Base-by-base conservation (phyloP, 2,888 invertebrate species). In the Tanytarsus gracilentus region DNA sequence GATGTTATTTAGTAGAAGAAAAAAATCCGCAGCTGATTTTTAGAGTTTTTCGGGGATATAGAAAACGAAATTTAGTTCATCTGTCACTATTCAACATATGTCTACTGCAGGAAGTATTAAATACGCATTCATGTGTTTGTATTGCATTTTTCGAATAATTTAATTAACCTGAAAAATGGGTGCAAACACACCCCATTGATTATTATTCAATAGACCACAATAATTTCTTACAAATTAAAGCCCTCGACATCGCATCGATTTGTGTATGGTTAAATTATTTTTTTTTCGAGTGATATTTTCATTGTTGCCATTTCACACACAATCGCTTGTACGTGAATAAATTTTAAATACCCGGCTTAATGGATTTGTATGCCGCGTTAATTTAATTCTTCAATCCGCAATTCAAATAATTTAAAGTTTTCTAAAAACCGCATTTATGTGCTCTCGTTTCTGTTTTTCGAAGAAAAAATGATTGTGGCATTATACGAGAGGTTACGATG, bases 1-100 rank as follows among this genome's bases (percentile, higher is more conserved):
- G 58, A 58, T 58, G 58, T 58, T 58, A 29, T 56, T n/a, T 39
- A 21, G 29, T 48, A 58, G 16, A 44, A n/a, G 21, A 49, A 49
- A 55, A 58, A 58, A 58, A 58, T 58, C 58, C 58, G 58, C 58
- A 58, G 58, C 58, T 58, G 58, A 58, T 58, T 58, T 55, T 55
- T 55, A 16, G 55, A 30, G 55, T 39, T 16, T 55, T 39, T 33
- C 40, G 9, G 16, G 26, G n/a, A n/a, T 49, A 6, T 14, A 21
- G 21, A 14, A 48, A 58, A 58, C 30, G 58, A 58, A n/a, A n/a
- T n/a, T n/a, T n/a, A n/a, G n/a, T 58, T 58, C 58, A 58, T 44
- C 27, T 58, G 58, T 58, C 11, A 23, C 29, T 21, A 16, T 18
- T 16, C 58, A 58, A 58, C 58, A 58, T 58, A 58, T 58, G 58